phyloP scores from a whole-genome alignment of 1,140 invertebrate species.

The Zaprionus inermis region DNA sequence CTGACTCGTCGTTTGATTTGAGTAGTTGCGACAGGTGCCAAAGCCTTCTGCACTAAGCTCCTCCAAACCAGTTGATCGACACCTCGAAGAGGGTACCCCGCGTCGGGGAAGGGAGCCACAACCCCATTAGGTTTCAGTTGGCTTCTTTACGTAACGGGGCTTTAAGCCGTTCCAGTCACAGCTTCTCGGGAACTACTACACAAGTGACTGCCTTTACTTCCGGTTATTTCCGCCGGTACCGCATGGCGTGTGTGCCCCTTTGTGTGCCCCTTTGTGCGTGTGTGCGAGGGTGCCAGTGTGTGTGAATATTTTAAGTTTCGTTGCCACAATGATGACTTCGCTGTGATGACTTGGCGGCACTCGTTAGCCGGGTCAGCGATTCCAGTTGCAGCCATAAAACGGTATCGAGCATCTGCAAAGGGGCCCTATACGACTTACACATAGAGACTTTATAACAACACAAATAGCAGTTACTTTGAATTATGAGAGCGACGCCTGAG shows the following conservation, averaged over 20 bases:
- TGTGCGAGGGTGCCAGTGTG: conserved; percentile 1
- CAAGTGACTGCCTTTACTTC: conserved; percentile 3
- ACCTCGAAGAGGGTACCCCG: not conserved
- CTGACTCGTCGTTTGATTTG: conserved; percentile 39
- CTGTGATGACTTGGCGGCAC: conserved; percentile 10
- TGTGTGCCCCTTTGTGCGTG: not conserved
- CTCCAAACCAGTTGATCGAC: not conserved
- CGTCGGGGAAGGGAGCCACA: too few relatives aligned
- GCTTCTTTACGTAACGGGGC: conserved; percentile 1
- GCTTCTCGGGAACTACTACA: conserved; percentile 1
- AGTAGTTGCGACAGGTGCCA: conserved; percentile 70
- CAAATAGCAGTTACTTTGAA: conserved; percentile 4
- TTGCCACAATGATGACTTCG: conserved; percentile 18
- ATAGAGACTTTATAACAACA: not conserved
- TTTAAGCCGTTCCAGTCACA: conserved; percentile 10
- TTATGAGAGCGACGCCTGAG: not conserved
- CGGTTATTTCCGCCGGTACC: conserved; percentile 17
- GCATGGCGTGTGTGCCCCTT: not conserved
- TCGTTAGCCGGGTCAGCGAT: conserved; percentile 36
- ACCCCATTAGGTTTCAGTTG: not conserved
- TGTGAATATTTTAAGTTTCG: conserved; percentile 5
- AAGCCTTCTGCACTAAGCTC: conserved; percentile 26
- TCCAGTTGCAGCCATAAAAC: conserved; percentile 40
- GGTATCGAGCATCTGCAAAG: not conserved
- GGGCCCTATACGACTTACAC: not conserved